Evolutionary conservation across 2,888 invertebrate genomes (phyloP).

Genomic region (Sinopyrophorus schimmeli): DNA sequence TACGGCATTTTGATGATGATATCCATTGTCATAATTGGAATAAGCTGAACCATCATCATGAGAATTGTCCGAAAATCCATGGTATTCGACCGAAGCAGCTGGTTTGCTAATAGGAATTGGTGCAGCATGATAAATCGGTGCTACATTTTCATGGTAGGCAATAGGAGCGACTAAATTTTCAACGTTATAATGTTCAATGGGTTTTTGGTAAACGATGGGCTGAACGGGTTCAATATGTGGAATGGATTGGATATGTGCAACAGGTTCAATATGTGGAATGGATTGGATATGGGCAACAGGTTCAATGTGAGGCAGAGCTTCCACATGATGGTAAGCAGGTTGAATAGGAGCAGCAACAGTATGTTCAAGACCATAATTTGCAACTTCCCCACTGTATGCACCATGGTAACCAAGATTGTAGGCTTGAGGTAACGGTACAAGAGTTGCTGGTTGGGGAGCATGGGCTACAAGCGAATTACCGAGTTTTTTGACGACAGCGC

Average conservation of each 20-base stretch:
- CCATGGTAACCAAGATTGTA: conserved; percentile 2
- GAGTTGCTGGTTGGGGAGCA: background rate
- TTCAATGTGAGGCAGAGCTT: too few species aligned
- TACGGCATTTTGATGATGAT: background rate
- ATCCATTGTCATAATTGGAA: conserved; percentile 21
- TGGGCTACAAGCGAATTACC: background rate
- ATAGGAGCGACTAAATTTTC: too few species aligned
- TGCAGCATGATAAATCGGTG: too few species aligned
- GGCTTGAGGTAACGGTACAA: conserved; percentile 1
- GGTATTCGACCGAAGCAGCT: conserved; percentile 15
- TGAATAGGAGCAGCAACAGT: too few species aligned
- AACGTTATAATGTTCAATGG: too few species aligned
- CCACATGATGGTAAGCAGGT: too few species aligned
- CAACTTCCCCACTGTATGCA: background rate
- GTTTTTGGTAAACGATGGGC: too few species aligned
- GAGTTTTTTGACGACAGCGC: conserved; percentile 39
- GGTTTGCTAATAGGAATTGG: background rate
- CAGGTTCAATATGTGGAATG: too few species aligned
- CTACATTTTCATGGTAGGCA: too few species aligned
- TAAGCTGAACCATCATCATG: conserved; percentile 36
- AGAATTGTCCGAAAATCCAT: conserved; percentile 33
- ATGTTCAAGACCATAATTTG: conserved; percentile 3
- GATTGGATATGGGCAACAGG: too few species aligned
- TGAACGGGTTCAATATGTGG: too few species aligned
- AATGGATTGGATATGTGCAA: too few species aligned